Evolutionary conservation across 2,888 invertebrate species (phyloP), one percentile per base, ranked within the genome.

Genomic region (Euproctis similis): DNA sequence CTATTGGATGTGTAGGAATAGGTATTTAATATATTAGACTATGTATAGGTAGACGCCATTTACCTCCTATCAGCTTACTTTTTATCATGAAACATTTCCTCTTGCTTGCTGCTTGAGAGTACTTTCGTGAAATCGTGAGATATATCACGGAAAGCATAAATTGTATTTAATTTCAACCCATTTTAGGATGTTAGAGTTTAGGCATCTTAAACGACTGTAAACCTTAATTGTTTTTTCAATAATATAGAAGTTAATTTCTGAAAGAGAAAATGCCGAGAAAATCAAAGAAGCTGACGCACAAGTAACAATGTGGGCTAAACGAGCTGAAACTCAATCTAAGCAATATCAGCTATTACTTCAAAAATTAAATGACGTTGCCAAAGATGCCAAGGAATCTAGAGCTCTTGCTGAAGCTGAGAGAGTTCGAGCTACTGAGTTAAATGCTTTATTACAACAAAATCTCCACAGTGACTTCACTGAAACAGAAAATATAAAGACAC

Each of bases 281-380:
- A 67, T 54, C 34, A 70, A 60, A 42, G 69, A 74, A 51, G 55
- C 61, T 9, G 74, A 77, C 46, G 50, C 52, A 9, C 76, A 77
- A 64, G 63, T 74, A 40, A 32, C 50, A 19, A 53, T 67, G 39
- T 81, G 75, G 81, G 39, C 62, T 4, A 68, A 67, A 42, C 69
- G 70, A 13, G 64, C 67, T 7, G 77, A 82, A 58, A 41, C 43
- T 4, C 81, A 82, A 36, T 58, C 77, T 6, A 68, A 66, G 29
- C 78, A 82, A 46, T 72, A 76, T 37, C 77, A 80, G 29, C 39
- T 56, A 30, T 53, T 82, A 34, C 55, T 80, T 16, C 62, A 74
- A 39, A 80, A 76, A 36, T 51, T 82, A 8, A 72, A 73, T 24
- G 69, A 69, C 12, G 68, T 76, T 1, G 66, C 69, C 16, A 64